These are phyloP conservation scores for Heliconius ethilla DNA, from an alignment of 2,888 invertebrate genomes.

Conservation along the genomic window DNA sequence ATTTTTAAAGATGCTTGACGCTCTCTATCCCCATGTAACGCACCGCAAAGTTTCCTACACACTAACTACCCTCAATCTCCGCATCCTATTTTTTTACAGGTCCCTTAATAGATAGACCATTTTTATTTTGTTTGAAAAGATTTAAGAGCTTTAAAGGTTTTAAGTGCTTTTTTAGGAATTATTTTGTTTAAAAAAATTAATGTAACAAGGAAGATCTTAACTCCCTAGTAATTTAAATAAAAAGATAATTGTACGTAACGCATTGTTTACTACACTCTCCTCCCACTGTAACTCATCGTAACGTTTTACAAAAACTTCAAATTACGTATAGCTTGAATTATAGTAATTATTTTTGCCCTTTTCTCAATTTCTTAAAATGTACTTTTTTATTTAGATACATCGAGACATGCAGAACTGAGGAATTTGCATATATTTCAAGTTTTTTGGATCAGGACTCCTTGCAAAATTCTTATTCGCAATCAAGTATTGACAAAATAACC, in stretches of 20 bases:
- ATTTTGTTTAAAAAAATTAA: too few relatives aligned
- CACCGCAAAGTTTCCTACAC: too few relatives aligned
- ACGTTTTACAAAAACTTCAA: neutral
- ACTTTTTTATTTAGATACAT: conserved; percentile 58
- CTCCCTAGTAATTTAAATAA: neutral
- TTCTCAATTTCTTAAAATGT: neutral
- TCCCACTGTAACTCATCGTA: neutral
- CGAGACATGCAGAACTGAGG: conserved; percentile 66
- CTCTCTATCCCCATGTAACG: neutral
- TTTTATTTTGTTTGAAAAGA: neutral
- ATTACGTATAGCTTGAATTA: neutral
- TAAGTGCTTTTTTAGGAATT: too few relatives aligned
- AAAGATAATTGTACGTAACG: neutral
- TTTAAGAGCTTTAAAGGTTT: too few relatives aligned
- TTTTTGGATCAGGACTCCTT: conserved; percentile 55
- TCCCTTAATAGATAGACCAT: neutral
- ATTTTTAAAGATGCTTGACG: neutral
- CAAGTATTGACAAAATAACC: conserved; percentile 69
- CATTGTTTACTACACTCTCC: neutral
- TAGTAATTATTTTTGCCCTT: neutral
- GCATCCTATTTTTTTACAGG: neutral
- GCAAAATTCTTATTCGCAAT: conserved; percentile 54
- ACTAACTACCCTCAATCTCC: neutral
- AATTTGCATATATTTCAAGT: conserved; percentile 68
- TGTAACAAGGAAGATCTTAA: neutral